phyloP scores from a whole-genome alignment of 92 coral and sea anemone species.

The Heliopora coerulea region DNA sequence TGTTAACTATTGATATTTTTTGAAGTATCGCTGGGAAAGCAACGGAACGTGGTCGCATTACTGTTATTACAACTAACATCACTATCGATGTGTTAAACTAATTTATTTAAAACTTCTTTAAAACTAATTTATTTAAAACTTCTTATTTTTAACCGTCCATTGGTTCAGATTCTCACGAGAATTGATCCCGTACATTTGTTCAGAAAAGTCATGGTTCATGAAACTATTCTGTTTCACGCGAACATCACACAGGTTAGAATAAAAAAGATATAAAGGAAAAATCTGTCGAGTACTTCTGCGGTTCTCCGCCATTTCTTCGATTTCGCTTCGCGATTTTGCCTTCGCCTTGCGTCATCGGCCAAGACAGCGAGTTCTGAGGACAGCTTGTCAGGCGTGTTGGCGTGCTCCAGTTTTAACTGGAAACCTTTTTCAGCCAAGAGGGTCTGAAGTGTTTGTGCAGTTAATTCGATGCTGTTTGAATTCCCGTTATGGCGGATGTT shows the following conservation, averaged over 20 bases:
- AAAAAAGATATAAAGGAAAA: constrained; percentile 40
- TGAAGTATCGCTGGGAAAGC: no score
- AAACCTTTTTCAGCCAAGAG: neutral
- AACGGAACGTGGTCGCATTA: no score
- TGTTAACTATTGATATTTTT: no score
- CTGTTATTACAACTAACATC: no score
- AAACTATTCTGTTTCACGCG: neutral
- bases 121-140: no score
- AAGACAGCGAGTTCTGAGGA: constrained; percentile 10
- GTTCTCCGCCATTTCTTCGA: constrained; percentile 80
- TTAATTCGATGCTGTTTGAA: neutral
- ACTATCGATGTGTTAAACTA: no score
- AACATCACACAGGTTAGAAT: neutral
- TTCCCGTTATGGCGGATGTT: neutral
- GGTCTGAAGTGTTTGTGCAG: neutral
- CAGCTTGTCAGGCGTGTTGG: neutral
- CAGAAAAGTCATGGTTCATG: neutral
- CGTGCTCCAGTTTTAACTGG: neutral
- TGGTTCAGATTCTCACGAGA: no score
- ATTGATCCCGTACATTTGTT: no score
- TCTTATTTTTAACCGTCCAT: no score
- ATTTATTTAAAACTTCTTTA: no score
- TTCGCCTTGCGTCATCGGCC: neutral
- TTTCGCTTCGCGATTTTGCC: constrained; percentile 38
- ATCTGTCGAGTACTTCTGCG: constrained; percentile 71